Evolutionary conservation across 2,113 vertebrate genomes (phyloP).

Genomic region (Thamnophis sirtalis): DNA sequence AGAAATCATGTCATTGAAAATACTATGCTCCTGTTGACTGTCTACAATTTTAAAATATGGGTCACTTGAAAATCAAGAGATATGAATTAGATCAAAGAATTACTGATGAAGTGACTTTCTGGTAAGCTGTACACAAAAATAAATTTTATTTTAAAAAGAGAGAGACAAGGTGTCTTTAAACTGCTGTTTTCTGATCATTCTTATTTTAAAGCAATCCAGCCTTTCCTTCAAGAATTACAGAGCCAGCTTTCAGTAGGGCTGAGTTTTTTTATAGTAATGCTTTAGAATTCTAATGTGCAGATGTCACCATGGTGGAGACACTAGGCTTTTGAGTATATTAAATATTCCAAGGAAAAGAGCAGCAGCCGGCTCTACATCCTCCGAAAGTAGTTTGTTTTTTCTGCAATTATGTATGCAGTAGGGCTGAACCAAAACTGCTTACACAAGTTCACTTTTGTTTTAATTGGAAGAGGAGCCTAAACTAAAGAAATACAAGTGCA

Average conservation of each 20-base stretch:
- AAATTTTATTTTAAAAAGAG: background rate
- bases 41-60: background rate
- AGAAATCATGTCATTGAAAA: constrained; percentile 4
- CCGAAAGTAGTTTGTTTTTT: background rate
- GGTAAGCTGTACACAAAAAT: background rate
- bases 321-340: background rate
- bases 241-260: background rate
- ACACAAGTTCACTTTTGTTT: background rate
- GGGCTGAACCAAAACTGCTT: background rate
- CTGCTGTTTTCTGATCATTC: background rate
- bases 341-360: rapidly evolving
- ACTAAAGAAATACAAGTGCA: background rate
- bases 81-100: constrained; percentile 3
- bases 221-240: background rate
- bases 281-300: background rate
- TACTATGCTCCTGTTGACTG: background rate
- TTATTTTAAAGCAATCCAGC: background rate
- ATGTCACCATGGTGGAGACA: background rate
- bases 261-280: background rate
- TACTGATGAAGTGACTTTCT: background rate
- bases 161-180: background rate
- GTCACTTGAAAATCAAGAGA: background rate
- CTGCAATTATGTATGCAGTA: background rate
- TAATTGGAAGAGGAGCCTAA: background rate
- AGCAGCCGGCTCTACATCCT: background rate